phyloP scores from a whole-genome alignment of 2,888 invertebrate genomes.

The Aproaerema taeniolella region DNA sequence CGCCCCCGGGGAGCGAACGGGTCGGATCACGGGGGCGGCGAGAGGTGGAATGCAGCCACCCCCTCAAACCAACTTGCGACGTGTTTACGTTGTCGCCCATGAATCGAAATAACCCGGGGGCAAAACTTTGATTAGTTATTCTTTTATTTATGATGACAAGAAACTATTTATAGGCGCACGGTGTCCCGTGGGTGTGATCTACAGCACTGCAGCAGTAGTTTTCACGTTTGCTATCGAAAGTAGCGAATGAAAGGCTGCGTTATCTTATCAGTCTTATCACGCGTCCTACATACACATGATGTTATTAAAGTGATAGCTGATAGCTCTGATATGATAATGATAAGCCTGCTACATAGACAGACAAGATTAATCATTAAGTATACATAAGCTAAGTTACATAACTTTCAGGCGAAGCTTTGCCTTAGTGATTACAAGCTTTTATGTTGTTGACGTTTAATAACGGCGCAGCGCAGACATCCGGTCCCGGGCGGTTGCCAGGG shows the following conservation, averaged over 20 bases:
- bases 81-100: slow-evolving; percentile 56
- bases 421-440: too few species aligned
- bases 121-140: slow-evolving; percentile 59
- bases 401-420: too few species aligned
- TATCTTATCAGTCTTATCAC: slow-evolving; percentile 16
- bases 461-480: slow-evolving; percentile 35
- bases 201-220: too few species aligned
- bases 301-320: too few species aligned
- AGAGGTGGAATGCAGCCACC: slow-evolving; percentile 23
- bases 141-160: slow-evolving; percentile 47
- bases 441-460: slow-evolving; percentile 17
- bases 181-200: slow-evolving; percentile 16
- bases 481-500: slow-evolving; percentile 44
- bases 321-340: slow-evolving; percentile 22
- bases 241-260: not conserved
- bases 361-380: too few species aligned
- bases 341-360: too few species aligned
- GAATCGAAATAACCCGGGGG: slow-evolving; percentile 46
- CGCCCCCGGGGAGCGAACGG: slow-evolving; percentile 13
- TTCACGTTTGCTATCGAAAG: too few species aligned
- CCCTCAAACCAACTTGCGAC: slow-evolving; percentile 31
- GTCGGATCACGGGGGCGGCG: slow-evolving; percentile 26
- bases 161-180: slow-evolving; percentile 30
- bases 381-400: too few species aligned
- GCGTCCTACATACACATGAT: slow-evolving; percentile 21